phyloP scores from a whole-genome alignment of 2,797 vertebrate genomes.

The Synaphobranchus kaupii region DNA sequence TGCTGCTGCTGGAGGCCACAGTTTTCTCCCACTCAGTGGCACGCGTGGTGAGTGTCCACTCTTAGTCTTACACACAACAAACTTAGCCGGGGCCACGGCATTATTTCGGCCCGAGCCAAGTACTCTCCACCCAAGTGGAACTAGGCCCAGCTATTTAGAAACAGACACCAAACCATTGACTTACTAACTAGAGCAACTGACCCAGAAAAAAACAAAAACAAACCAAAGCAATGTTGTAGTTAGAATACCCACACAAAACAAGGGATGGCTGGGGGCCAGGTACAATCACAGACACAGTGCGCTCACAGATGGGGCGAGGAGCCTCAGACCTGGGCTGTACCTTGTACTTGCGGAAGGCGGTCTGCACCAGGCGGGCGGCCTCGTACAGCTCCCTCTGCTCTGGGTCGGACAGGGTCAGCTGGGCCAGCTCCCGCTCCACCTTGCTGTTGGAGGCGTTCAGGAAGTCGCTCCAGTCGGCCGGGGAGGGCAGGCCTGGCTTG shows the following conservation, averaged over 20 bases:
- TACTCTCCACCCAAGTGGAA: background rate
- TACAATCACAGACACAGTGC: background rate
- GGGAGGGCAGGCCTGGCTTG: slow-evolving; percentile 82
- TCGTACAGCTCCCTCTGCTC: slow-evolving; percentile 96
- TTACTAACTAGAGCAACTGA: background rate
- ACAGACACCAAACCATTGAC: background rate
- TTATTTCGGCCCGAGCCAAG: background rate
- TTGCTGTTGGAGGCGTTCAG: slow-evolving; percentile 91
- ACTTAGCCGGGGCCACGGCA: background rate
- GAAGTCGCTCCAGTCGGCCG: slow-evolving; percentile 91
- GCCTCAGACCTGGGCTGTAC: slow-evolving; percentile 59
- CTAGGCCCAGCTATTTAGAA: background rate
- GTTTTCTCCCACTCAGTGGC: too few species aligned
- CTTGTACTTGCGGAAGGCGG: slow-evolving; percentile 96
- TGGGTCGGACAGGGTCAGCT: slow-evolving; percentile 91
- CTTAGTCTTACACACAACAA: background rate
- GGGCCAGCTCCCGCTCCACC: slow-evolving; percentile 87
- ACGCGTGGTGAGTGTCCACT: background rate
- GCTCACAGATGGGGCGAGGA: background rate
- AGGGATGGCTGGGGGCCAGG: background rate
- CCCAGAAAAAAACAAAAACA: background rate
- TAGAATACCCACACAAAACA: background rate
- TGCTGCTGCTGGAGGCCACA: background rate
- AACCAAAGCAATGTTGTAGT: background rate
- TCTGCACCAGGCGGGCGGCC: slow-evolving; percentile 92